Conservation (phyloP, 2,888 invertebrate species). For the Leptinotarsa rubiginosa region DNA sequence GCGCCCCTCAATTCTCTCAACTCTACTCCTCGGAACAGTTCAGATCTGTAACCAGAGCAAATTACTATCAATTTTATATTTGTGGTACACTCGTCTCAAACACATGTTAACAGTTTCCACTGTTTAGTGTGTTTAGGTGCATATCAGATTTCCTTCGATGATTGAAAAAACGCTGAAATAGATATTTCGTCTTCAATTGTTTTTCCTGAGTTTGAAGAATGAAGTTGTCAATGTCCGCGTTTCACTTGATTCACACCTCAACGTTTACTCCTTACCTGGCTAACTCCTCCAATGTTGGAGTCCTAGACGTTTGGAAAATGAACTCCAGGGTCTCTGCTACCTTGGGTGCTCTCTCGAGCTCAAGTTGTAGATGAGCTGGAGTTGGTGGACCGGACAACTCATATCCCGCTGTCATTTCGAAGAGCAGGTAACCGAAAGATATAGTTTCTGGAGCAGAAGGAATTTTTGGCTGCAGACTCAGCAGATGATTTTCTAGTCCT, state of each 20-base stretch:
- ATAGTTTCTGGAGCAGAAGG: slow-evolving; percentile 73
- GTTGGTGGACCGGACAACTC: slow-evolving; percentile 83
- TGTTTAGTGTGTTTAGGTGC: too few relatives aligned
- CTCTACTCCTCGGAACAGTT: slow-evolving; percentile 89
- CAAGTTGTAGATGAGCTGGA: slow-evolving; percentile 77
- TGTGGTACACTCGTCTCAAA: too few relatives aligned
- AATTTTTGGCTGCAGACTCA: slow-evolving; percentile 77
- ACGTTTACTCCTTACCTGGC: slow-evolving; percentile 65
- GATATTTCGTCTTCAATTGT: too few relatives aligned
- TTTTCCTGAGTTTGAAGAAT: not conserved
- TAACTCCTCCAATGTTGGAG: slow-evolving; percentile 84
- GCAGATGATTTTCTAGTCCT: slow-evolving; percentile 86
- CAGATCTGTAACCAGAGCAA: slow-evolving; percentile 71
- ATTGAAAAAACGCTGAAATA: too few relatives aligned
- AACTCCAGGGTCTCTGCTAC: slow-evolving; percentile 82
- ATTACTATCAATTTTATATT: not conserved
- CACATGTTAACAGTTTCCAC: too few relatives aligned
- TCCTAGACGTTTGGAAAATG: slow-evolving; percentile 79
- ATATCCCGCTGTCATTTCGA: slow-evolving; percentile 91
- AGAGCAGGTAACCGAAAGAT: slow-evolving; percentile 86
- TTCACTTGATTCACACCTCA: too few relatives aligned
- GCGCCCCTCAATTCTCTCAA: slow-evolving; percentile 88
- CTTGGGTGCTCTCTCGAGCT: slow-evolving; percentile 79
- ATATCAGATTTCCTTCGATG: too few relatives aligned
- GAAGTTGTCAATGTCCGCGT: not conserved